phyloP scores from a whole-genome alignment of 1,140 invertebrate species.

The Drosophila guanche region DNA sequence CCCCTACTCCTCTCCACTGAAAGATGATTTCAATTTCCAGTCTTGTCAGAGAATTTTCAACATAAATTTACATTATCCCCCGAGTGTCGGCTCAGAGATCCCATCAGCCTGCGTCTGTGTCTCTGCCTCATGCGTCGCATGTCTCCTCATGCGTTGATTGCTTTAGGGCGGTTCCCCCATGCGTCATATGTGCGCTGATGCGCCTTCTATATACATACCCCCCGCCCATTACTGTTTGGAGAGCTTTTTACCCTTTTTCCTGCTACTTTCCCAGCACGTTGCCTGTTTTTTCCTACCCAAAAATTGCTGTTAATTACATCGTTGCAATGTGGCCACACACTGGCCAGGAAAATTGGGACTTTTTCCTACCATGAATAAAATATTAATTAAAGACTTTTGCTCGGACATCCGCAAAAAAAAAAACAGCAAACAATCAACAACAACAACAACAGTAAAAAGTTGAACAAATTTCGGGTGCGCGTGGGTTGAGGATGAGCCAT shows the following conservation, averaged over 20 bases:
- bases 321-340: slow-evolving; percentile 32
- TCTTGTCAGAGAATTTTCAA: slow-evolving; percentile 41
- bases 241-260: slow-evolving; percentile 14
- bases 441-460: slow-evolving; percentile 20
- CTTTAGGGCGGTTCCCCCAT: slow-evolving; percentile 26
- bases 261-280: neutral
- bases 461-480: slow-evolving; percentile 45
- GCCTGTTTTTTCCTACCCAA: slow-evolving; percentile 57
- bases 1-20: slow-evolving; percentile 2
- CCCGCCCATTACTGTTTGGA: neutral
- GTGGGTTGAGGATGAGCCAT: neutral
- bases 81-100: too few relatives aligned
- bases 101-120: too few relatives aligned
- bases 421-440: slow-evolving; percentile 1
- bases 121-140: too few relatives aligned
- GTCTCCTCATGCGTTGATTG: slow-evolving; percentile 27
- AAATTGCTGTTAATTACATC: slow-evolving; percentile 74
- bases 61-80: slow-evolving; percentile 62
- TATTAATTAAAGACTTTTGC: slow-evolving; percentile 77
- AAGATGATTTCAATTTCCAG: slow-evolving; percentile 57
- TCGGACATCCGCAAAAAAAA: slow-evolving; percentile 32
- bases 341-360: slow-evolving; percentile 37
- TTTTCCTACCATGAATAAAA: slow-evolving; percentile 65
- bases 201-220: neutral
- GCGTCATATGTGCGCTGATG: too few relatives aligned